Evolutionary conservation across 2,888 invertebrate genomes (phyloP).

Genomic region (Parthenolecanium corni): DNA sequence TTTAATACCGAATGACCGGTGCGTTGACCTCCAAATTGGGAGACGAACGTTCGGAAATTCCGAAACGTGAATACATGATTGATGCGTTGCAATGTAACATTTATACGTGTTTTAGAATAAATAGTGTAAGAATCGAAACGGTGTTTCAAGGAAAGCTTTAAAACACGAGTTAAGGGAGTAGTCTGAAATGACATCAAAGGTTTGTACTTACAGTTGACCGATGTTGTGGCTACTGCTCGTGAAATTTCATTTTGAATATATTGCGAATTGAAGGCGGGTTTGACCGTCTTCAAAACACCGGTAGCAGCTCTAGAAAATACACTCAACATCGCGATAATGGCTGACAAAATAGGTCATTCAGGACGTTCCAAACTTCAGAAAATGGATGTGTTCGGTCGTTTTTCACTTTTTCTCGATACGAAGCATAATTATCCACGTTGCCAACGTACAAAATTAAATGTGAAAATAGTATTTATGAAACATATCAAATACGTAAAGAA

Average conservation of each 20-base stretch:
- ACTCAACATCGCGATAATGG: constrained; percentile 45
- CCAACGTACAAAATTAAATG: no score
- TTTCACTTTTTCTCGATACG: no score
- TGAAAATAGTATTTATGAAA: no score
- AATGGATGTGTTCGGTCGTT: no score
- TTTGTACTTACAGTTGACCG: constrained; percentile 44
- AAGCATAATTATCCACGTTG: no score
- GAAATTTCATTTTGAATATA: constrained; percentile 43
- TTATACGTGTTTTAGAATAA: background rate
- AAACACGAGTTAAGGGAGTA: background rate
- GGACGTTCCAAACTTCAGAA: constrained; percentile 9
- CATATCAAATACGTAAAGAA: no score
- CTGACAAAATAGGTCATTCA: constrained; percentile 23
- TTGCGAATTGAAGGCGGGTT: constrained; percentile 41
- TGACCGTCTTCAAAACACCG: constrained; percentile 46
- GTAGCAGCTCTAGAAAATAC: constrained; percentile 46
- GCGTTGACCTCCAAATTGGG: background rate
- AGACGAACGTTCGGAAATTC: background rate
- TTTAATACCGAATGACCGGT: background rate
- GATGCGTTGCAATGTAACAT: background rate
- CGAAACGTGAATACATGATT: background rate
- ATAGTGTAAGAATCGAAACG: background rate
- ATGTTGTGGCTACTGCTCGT: constrained; percentile 43
- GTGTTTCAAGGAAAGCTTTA: background rate
- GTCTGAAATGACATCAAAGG: background rate